These are phyloP conservation scores for Lycorma delicatula DNA, from an alignment of 1,140 invertebrate species.

Conservation along the genomic window DNA sequence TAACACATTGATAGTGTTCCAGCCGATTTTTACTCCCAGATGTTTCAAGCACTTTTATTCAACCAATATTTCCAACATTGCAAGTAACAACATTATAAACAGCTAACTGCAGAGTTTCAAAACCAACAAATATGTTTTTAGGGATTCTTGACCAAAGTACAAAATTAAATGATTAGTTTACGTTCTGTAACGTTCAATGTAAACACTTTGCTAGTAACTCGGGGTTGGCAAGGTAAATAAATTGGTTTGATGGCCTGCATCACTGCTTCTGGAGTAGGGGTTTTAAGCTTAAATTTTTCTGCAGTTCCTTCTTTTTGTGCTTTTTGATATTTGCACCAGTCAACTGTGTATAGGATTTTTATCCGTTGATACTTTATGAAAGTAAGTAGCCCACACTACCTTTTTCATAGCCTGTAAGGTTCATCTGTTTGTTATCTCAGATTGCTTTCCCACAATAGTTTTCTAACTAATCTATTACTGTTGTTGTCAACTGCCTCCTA, in stretches of 20 bases:
- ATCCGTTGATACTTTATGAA: conserved; percentile 1
- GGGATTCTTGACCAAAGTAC: neutral
- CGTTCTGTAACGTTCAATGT: neutral
- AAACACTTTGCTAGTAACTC: neutral
- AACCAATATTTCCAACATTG: too few relatives aligned
- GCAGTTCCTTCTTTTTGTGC: neutral
- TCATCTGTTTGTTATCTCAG: conserved; percentile 26
- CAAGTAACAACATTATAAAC: too few relatives aligned
- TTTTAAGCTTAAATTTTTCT: neutral
- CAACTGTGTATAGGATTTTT: neutral
- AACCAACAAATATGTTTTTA: too few relatives aligned
- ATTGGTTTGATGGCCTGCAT: neutral
- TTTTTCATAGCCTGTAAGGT: conserved; percentile 26
- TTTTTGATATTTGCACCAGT: neutral
- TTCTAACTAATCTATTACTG: conserved; percentile 28
- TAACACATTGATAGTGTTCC: too few relatives aligned
- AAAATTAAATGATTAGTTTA: neutral
- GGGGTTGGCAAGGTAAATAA: neutral
- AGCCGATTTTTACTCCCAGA: too few relatives aligned
- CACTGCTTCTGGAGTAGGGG: neutral
- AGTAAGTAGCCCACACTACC: neutral
- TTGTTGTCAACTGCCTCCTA: conserved; percentile 26
- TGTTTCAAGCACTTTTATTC: too few relatives aligned
- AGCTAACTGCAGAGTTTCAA: too few relatives aligned
- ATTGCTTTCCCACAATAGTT: conserved; percentile 29